Conservation (phyloP, 2,113 vertebrate species). For the Saguinus imperator region DNA sequence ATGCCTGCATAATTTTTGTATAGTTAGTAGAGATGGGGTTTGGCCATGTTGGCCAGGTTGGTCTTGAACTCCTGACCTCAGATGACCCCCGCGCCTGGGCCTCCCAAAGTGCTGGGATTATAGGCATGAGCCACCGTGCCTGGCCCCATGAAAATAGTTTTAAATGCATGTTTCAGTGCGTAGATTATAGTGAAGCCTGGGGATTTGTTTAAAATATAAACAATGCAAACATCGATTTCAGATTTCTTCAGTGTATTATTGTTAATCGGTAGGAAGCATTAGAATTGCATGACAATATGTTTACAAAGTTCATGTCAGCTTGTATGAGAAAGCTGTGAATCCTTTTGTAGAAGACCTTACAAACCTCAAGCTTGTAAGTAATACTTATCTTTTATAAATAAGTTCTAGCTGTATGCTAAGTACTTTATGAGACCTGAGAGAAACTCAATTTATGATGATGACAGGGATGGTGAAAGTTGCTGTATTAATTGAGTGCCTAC, state of each 20-base stretch:
- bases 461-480: neutral
- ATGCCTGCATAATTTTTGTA: no score
- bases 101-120: no score
- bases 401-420: neutral
- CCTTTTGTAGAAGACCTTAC: constrained; percentile 13
- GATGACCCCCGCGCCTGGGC: no score
- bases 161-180: neutral
- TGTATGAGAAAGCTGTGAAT: neutral
- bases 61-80: no score
- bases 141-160: neutral
- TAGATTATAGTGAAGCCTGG: neutral
- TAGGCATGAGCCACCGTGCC: no score
- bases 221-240: constrained; percentile 4
- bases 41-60: no score
- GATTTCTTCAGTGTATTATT: neutral
- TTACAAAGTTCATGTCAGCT: neutral
- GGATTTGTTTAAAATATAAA: constrained; percentile 40
- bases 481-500: neutral
- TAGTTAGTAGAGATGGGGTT: no score
- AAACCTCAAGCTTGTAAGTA: neutral
- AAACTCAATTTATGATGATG: neutral
- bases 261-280: neutral
- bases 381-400: constrained; percentile 7
- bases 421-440: neutral
- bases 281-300: neutral